Conservation (phyloP, 2,888 invertebrate genomes). For the Bellardia pandia region DNA sequence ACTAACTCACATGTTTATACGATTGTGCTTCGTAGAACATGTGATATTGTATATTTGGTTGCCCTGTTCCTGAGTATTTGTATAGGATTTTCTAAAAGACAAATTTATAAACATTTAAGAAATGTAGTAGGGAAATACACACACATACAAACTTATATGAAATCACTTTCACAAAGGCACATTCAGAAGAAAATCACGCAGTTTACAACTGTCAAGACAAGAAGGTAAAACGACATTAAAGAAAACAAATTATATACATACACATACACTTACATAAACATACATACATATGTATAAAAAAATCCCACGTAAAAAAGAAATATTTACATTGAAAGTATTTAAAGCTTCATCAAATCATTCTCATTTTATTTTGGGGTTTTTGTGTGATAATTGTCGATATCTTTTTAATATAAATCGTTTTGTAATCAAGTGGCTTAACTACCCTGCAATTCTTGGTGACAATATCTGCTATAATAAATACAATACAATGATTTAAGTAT, state of each 20-base stretch:
- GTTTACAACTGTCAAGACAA: slow-evolving; percentile 51
- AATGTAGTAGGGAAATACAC: neutral
- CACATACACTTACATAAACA: neutral
- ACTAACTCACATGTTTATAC: too few relatives aligned
- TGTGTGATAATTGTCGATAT: neutral
- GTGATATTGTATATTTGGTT: too few relatives aligned
- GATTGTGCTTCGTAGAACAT: too few relatives aligned
- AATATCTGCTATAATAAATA: too few relatives aligned
- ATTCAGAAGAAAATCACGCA: neutral
- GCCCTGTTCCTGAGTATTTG: neutral
- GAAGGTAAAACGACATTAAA: slow-evolving; percentile 24
- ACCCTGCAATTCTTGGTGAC: too few relatives aligned
- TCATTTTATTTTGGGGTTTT: neutral
- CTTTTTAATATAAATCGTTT: neutral
- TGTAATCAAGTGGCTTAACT: neutral
- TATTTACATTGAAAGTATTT: slow-evolving; percentile 5
- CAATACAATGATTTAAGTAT: too few relatives aligned
- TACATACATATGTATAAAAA: neutral
- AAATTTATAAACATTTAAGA: slow-evolving; percentile 17
- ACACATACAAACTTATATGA: neutral
- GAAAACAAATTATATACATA: neutral
- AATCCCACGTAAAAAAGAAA: neutral
- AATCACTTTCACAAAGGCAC: neutral
- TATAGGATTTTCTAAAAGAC: neutral
- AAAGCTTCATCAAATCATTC: neutral